Base-by-base conservation (phyloP, 2,797 vertebrate species). In the Nasua narica region DNA sequence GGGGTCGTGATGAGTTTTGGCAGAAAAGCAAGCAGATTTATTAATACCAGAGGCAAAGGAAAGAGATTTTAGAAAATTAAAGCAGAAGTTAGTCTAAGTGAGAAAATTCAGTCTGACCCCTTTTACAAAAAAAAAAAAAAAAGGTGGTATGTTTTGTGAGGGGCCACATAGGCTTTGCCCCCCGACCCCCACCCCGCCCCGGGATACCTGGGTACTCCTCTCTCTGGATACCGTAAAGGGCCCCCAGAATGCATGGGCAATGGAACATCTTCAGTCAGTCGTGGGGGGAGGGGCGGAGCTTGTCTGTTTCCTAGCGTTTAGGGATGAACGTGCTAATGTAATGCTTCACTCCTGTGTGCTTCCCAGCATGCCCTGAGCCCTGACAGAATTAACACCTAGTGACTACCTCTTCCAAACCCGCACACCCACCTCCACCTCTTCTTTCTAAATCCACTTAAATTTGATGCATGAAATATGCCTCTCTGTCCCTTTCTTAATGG, bases 1-100 rank as follows among this genome's bases (percentile, higher is more conserved):
- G 87, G 89, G 94, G 94, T 97, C 94, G 72, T 96, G 96, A 98
- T 97, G 97, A 97, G 87, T 87, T 98, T 97, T 90, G 60, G 94
- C 96, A 98, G 65, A 98, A 78, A 79, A 32, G 65, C 86, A 96
- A 97, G 94, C 86, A 97, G 92, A 84, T 87, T 97, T 92, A 95
- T 94, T 98, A 98, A 98, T 91, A 79, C 97, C 95, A 95, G 93
- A 97, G 86, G 76, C 79, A 14, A 95, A 97, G 95, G 60, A 70
- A 48, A 84, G 56, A 96, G 88, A 93, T 60, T 95, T 96, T 1
- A 12, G 97, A 98, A 98, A 97, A 98, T 81, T 96, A 97, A 97
- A 97, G 93, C 78, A 96, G 40, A 46, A 69, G 85, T 85, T 96
- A 92, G 60, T n/a, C 79, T 95, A 48, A 96, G 78, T 95, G 87